Base-by-base conservation (phyloP, 2,797 vertebrate genomes). In the Artibeus lituratus region DNA sequence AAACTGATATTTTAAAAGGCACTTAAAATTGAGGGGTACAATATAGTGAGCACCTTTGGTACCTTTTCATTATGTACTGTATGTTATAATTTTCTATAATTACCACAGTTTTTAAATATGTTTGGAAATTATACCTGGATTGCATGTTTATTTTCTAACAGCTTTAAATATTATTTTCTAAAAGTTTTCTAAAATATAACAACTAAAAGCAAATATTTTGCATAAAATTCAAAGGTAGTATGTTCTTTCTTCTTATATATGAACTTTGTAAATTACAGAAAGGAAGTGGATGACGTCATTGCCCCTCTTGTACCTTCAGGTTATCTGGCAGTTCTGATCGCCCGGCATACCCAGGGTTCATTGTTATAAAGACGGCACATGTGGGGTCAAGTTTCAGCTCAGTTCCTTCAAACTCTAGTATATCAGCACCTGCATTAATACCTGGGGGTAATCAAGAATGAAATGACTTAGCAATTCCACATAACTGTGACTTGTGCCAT, bases 341-440 rank as follows among this genome's bases (percentile, higher is more conserved):
- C 3, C 99, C 99, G 4, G 99, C 99, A 51, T 99, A 99, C 53
- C 99, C 99, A 29, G 99, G 99, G 97, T 99, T 99, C 99, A 99
- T 99, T 2, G 99, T 99, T 92, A 99, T 99, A 96, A 99, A 99
- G 47, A 99, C 99, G 10, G 99, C 99, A 86, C 99, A 99, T 0
- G 99, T 99, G 24, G 99, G 99, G 97, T 99, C 97, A 57, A 99
- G 98, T 96, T 98, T 99, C 32, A 99, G 97, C 97, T 99, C 99
- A 1, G 99, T 99, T 81, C 99, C 99, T 98, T 99, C 99, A 98
- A 99, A 99, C 82, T 98, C 37, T 78, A 99, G 98, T 96, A 98
- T 96, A 22, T 99, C 98, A n/a, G 97, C 78, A 8, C 99, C 98
- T 87, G 98, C 97, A 78, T 98, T 98, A 91, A 99, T 99, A 82